Conservation (phyloP, 2,797 vertebrate species). For the Amphiprion clarkii region DNA sequence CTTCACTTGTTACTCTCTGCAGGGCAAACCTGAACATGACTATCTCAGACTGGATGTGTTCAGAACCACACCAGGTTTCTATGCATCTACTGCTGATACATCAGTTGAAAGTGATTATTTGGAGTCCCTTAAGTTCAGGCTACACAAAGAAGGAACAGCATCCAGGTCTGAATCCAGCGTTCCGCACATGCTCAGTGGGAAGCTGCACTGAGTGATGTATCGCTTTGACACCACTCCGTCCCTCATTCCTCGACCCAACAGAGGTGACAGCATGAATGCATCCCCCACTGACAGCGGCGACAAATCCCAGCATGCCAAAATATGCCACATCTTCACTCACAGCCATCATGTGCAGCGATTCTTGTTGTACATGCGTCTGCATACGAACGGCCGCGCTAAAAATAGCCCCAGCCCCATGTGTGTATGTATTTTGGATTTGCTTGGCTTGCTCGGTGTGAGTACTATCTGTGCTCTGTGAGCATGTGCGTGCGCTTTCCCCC, state of each 20-base stretch:
- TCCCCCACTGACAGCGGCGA: background rate
- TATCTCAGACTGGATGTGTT: background rate
- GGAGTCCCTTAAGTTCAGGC: background rate
- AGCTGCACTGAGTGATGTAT: background rate
- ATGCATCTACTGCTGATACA: background rate
- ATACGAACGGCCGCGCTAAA: constrained; percentile 51
- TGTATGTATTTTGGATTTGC: constrained; percentile 43
- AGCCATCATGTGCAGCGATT: constrained; percentile 41
- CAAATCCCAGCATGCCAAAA: constrained; percentile 44
- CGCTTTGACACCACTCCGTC: constrained; percentile 5
- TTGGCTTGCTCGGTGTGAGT: constrained; percentile 30
- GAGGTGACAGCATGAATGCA: constrained; percentile 23
- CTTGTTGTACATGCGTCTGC: constrained; percentile 35
- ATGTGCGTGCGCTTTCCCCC: background rate
- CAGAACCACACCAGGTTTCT: background rate
- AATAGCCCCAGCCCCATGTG: constrained; percentile 50
- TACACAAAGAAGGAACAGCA: background rate
- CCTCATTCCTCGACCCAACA: background rate
- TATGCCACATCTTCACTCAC: constrained; percentile 21
- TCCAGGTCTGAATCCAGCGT: background rate
- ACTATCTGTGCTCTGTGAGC: constrained; percentile 11
- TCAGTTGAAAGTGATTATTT: background rate
- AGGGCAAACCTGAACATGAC: background rate
- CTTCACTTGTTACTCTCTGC: background rate
- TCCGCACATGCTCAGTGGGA: background rate